Evolutionary conservation across 2,888 invertebrate species (phyloP), one percentile per base, ranked within the genome.

Genomic region (Pammene fasciana): DNA sequence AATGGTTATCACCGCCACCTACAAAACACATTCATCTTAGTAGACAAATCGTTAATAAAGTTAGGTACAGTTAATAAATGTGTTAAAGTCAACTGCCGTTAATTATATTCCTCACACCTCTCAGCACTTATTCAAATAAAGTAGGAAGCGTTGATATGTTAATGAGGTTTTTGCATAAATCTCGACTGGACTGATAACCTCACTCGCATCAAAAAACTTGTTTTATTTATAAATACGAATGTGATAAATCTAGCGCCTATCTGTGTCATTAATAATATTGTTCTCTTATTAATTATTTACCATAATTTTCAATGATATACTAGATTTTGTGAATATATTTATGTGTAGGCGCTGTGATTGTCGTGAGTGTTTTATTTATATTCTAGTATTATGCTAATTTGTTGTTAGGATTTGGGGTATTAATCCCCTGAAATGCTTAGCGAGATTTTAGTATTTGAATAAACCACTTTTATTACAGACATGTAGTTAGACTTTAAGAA

Each of bases 161-260:
- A 77, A 78, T 76, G 60, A 45, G 52, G 50, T 75, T 78, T 75
- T 75, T 74, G 75, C 74, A 75, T 78, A 75, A 74, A 75, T 75
- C 72, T 75, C 67, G 10, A 26, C 48, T 45, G 71, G 41, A 67
- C 67, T 72, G 74, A 75, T 74, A 74, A 72, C 72, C 73, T 70
- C 59, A 46, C 65, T 60, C 66, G 62, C 64, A 65, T 62, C 64
- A 48, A 67, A 72, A 70, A 75, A 73, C 74, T 65, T 46, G 71
- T 74, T 73, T 72, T 73, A 65, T 74, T 72, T 73, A 66, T 71
- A 71, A 62, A 54, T 68, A 73, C 65, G 70, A 73, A 59, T 71
- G 67, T 68, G 46, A 67, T 72, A 65, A 65, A 70, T 70, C 60
- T 57, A 52, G 48, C 54, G 6, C 14, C 43, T 59, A 60, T 71